phyloP scores from a whole-genome alignment of 2,888 invertebrate genomes.

The Amphimallon solstitiale region DNA sequence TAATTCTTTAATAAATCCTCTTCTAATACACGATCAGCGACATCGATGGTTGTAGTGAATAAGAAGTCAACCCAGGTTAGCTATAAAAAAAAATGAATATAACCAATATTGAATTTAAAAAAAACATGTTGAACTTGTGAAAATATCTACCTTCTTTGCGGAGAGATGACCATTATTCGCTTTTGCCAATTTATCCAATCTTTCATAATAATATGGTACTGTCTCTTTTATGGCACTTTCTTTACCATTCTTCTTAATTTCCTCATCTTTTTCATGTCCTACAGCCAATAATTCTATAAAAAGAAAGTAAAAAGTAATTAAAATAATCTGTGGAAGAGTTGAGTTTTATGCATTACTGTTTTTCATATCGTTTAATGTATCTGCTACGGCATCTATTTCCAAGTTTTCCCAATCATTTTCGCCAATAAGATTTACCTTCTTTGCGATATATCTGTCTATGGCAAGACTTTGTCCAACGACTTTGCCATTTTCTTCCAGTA shows the following conservation, averaged over 20 bases:
- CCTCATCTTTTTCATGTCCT: slow-evolving; percentile 64
- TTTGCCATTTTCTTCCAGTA: slow-evolving; percentile 72
- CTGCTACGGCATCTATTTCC: slow-evolving; percentile 71
- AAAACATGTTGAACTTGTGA: not conserved
- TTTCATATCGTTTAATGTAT: slow-evolving; percentile 71
- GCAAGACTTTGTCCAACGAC: slow-evolving; percentile 69
- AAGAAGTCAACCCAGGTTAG: slow-evolving; percentile 14
- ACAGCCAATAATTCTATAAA: slow-evolving; percentile 59
- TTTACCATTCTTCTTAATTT: slow-evolving; percentile 64
- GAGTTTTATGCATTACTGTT: slow-evolving; percentile 60
- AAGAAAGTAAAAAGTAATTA: no score
- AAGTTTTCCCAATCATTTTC: slow-evolving; percentile 68
- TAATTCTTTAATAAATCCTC: not conserved
- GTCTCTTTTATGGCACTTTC: slow-evolving; percentile 63
- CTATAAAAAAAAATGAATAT: slow-evolving; percentile 2
- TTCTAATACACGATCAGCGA: not conserved
- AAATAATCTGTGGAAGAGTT: slow-evolving; percentile 44
- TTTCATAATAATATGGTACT: slow-evolving; percentile 68
- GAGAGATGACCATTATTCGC: slow-evolving; percentile 70
- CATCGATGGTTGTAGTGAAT: not conserved
- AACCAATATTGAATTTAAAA: no score
- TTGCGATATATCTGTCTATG: slow-evolving; percentile 72
- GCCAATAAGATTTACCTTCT: slow-evolving; percentile 69
- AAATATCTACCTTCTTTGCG: slow-evolving; percentile 53
- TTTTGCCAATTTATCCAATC: slow-evolving; percentile 67